Conservation (phyloP, 2,888 invertebrate species). For the Suillia variegata region DNA sequence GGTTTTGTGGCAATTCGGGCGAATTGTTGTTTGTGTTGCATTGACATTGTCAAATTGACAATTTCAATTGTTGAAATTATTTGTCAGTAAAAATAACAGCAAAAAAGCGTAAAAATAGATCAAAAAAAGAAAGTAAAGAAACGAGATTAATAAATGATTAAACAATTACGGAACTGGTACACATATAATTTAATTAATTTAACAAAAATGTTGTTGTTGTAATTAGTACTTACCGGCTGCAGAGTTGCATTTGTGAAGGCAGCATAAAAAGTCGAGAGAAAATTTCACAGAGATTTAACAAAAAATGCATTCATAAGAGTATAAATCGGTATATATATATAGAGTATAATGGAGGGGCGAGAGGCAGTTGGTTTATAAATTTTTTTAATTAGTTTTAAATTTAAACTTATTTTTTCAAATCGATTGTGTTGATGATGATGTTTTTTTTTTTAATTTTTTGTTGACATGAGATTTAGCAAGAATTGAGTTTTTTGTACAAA, state of each 20-base stretch:
- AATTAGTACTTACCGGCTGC: slow-evolving; percentile 27
- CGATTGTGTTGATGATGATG: background rate
- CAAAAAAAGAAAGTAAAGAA: background rate
- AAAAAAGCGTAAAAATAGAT: slow-evolving; percentile 23
- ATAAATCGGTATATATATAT: background rate
- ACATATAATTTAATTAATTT: slow-evolving; percentile 10
- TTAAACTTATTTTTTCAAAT: background rate
- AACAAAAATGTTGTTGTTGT: background rate
- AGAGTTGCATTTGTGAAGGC: slow-evolving; percentile 13
- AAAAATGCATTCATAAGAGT: background rate
- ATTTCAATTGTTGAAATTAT: background rate
- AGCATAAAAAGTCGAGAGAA: slow-evolving; percentile 16
- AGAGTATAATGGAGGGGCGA: no score
- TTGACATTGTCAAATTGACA: background rate
- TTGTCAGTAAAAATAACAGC: slow-evolving; percentile 10
- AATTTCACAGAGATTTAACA: background rate
- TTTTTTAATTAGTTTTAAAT: background rate
- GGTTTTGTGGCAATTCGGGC: no score
- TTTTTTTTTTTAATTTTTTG: no score
- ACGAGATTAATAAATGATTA: background rate
- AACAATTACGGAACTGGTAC: background rate
- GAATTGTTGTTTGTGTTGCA: background rate
- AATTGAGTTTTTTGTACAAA: no score
- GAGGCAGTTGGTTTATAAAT: no score
- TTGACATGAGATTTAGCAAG: no score